Evolutionary conservation across 2,797 vertebrate genomes (phyloP), one percentile per base, ranked within the genome.

Genomic region (Xerus rutilus): DNA sequence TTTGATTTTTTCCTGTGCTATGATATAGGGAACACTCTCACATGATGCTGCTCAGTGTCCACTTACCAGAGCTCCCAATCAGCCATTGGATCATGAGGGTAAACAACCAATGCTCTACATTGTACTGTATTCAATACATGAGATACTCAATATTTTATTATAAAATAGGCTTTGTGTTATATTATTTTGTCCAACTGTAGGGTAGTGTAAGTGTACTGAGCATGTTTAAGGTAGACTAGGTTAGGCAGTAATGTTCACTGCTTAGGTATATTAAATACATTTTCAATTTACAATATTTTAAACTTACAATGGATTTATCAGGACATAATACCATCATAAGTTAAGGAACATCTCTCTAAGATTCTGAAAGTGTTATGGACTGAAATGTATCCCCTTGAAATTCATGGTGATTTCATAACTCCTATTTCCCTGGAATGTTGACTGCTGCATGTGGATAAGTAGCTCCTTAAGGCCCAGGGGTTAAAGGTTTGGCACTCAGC

Each of bases 401-500:
- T 47, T 49, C 9, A 65, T 2, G 32, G 49, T 91, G 73, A 52
- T 14, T 0, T 7, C 1, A 4, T 70, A 76, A 81, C 0, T 0
- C 0, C 7, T 1, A 35, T 13, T n/a, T 49, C 1, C 7, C 89
- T 1, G 20, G 47, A 65, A 82, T 72, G 5, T 23, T 62, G 25
- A 52, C 39, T 84, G 1, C 9, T 18, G 59, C 6, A 3, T 21
- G 86, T 69, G 23, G 65, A 32, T 77, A 32, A 52, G 13, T n/a
- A 4, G 17, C 25, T 81, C 35, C 39, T 35, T 17, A 70, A 82
- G 30, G 35, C 18, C 18, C 20, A 20, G 12, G 32, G 35, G 5
- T 67, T n/a, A 28, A 85, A 59, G 47, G n/a, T 2, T 28, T 35
- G 8, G 17, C 69, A 13, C 15, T 1, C 73, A 78, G 12, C 32